A percentile compares a stretch with the other conserved stretches of the same genome.
These are phyloP conservation scores for Remorina albescens DNA, from an alignment of 2,797 vertebrate species.

Conservation along the genomic window DNA sequence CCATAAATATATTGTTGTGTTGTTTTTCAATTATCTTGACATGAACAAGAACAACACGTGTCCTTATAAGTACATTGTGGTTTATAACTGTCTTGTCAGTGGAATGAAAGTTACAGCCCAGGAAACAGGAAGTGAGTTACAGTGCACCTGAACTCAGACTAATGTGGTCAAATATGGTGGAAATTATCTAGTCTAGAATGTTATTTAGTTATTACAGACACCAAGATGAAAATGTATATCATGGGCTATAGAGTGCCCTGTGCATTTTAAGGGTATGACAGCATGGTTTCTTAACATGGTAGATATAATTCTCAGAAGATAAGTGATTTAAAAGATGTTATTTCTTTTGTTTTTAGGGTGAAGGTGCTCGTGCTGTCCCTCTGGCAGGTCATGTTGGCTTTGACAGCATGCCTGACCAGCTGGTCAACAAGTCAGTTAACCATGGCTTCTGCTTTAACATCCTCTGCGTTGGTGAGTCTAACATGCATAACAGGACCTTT, in stretches of 20 bases:
- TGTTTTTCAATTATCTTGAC: background rate
- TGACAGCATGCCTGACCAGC: slow-evolving; percentile 99
- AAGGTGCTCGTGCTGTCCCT: slow-evolving; percentile 93
- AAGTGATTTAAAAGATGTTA: slow-evolving; percentile 8
- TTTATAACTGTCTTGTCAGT: slow-evolving; percentile 79
- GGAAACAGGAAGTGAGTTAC: slow-evolving; percentile 88
- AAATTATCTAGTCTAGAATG: background rate
- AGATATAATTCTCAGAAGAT: background rate
- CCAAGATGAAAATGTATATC: background rate
- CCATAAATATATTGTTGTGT: too few relatives aligned
- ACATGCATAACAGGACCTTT: slow-evolving; percentile 43
- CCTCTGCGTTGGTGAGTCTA: slow-evolving; percentile 97
- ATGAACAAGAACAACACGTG: slow-evolving; percentile 1
- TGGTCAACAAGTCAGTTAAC: slow-evolving; percentile 99
- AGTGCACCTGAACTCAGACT: slow-evolving; percentile 48
- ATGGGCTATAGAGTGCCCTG: background rate
- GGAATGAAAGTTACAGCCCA: slow-evolving; percentile 65
- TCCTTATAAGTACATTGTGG: slow-evolving; percentile 77
- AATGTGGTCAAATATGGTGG: slow-evolving; percentile 1
- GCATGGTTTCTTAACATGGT: background rate
- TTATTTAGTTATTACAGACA: background rate
- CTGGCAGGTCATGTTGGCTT: slow-evolving; percentile 98
- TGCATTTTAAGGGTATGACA: background rate
- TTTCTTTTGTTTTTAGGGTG: slow-evolving; percentile 81
- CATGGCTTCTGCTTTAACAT: slow-evolving; percentile 99